Evolutionary conservation across 2,797 vertebrate genomes (phyloP).

Genomic region (Darevskia mixta): DNA sequence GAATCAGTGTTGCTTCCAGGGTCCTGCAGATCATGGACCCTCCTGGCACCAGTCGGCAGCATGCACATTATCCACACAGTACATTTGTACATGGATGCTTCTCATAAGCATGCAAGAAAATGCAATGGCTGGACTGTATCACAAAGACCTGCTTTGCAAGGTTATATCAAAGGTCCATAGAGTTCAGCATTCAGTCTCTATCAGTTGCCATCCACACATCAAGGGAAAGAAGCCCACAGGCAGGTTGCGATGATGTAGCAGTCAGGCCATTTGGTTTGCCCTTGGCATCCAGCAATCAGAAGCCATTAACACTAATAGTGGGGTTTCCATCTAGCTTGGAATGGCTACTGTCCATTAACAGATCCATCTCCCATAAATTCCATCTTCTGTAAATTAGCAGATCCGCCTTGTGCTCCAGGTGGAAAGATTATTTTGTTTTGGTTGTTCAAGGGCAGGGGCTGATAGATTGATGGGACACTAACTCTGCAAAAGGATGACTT

Average conservation of each 20-base stretch:
- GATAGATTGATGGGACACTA: no score
- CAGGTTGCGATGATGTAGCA: no score
- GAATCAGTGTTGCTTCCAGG: no score
- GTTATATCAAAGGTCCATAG: not conserved
- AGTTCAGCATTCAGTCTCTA: not conserved
- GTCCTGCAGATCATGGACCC: not conserved
- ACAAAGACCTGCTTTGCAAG: not conserved
- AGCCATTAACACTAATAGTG: not conserved
- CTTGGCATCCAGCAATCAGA: not conserved
- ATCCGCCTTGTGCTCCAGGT: no score
- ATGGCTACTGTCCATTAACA: not conserved
- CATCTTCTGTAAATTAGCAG: not conserved
- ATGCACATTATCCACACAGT: not conserved
- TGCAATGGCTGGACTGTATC: not conserved
- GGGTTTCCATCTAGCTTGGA: not conserved
- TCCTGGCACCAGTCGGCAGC: no score
- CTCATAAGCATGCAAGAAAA: not conserved
- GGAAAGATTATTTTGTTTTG: not conserved
- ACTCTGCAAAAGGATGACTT: not conserved
- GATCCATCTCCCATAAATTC: not conserved
- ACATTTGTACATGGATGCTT: not conserved
- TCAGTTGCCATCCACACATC: not conserved
- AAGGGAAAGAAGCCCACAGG: no score
- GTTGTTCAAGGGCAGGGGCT: not conserved
- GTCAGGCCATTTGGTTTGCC: not conserved